Base-by-base conservation (phyloP, 1,140 invertebrate species). In the Archivesica marissinica region DNA sequence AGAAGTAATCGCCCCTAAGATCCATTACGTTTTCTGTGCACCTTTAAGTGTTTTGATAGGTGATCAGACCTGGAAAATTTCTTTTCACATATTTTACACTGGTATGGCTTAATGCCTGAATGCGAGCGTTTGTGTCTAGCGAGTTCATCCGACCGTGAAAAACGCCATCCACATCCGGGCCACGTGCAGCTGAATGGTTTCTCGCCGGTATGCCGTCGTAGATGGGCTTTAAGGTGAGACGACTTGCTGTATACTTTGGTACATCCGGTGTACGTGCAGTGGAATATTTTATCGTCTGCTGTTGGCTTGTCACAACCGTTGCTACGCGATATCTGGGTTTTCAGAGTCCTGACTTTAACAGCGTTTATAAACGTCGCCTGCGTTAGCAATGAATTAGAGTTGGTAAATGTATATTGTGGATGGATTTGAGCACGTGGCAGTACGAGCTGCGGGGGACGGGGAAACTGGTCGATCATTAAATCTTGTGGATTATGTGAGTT, bases 131-230 rank as follows among this genome's bases (percentile, higher is more conserved):
- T 94, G 87, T 94, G 93, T n/a, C 97, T 94, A 0, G 97, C 97
- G 41, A 99, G 94, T 93, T 99, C 98, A 91, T 99, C 98, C 0
- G 98, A 99, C 50, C 98, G 95, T 2, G 97, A 98, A 94, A 99
- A 99, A 81, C 96, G 95, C 98, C 98, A 99, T 11, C 95, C 96
- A 93, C 98, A 99, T n/a, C 96, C 97, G 1, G 96, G 95, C 98
- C 98, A 99, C 61, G 96, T 97, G 92, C 98, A 98, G 2, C 93
- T 94, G 91, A 99, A 99, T 0, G 98, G 98, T 91, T 99, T 99
- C 93, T 99, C 98, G 0, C 98, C 98, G 0, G 98, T 97, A 93
- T 99, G 98, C 15, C 98, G 95, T 1, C 98, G 95, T 66, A 99
- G 93, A 92, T 99, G 98, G 1, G 98, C 98, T 91, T 99, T 98